Base-by-base conservation (phyloP, 2,888 invertebrate genomes). In the Gymnocheta viridis region DNA sequence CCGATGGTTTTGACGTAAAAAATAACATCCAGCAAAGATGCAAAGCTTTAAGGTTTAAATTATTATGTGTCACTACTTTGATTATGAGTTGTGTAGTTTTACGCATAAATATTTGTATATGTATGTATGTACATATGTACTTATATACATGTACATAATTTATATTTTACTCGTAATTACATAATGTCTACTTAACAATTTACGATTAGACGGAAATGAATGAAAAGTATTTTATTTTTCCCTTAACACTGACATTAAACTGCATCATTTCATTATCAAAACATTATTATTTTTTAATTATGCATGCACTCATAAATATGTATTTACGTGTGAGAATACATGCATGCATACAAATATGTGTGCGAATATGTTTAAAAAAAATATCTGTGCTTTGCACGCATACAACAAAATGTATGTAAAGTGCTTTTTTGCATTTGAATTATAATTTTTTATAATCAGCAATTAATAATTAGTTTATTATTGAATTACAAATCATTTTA, bases 151-250 rank as follows among this genome's bases (percentile, higher is more conserved):
- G 17, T 58, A 54, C 14, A 58, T 58, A 77, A 49, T 67, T 58
- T 49, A n/a, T 58, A 76, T 76, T 66, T n/a, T 24, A 32, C 10
- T 6, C 32, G 10, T 3, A 22, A 67, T 58, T 58, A 47, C 41
- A 58, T 29, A 19, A n/a, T 54, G 22, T 19, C 27, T 49, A 44
- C 54, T 44, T 27, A 19, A 56, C 12, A 14, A 41, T 74, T 76
- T 56, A 32, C 56, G 70, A 80, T 73, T 77, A 81, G 72, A 67
- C 80, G 80, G 84, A 84, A 84, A 84, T 84, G n/a, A 77, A 72
- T 66, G 7, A 69, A 60, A n/a, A 56, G 54, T 66, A 49, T 82
- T 54, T 62, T 32, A 66, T 51, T 66, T 74, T 38, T 62, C 12
- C 17, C 58, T 60, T 69, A 81, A 77, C 77, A 77, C 67, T 84